Evolutionary conservation across 2,113 vertebrate species (phyloP), one percentile per base, ranked within the genome.

Genomic region (Erythrocercus mccallii): DNA sequence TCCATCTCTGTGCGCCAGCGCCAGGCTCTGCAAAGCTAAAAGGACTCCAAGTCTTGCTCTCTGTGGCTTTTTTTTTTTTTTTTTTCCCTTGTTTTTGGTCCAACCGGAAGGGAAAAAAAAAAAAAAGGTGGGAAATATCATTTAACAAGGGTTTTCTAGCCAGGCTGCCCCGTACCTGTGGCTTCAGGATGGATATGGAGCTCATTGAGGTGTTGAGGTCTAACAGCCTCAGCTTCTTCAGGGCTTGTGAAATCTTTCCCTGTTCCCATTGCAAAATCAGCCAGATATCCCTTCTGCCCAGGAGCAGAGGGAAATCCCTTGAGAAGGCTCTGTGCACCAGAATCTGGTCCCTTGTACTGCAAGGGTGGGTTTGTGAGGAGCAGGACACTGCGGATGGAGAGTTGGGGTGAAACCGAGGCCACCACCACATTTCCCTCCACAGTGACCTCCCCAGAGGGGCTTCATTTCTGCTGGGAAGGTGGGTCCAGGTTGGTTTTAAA

Each of bases 341-440:
- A 27, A 74, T 5, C 7, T 13, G 23, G 8, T 19, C 48, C 72
- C 37, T 72, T 8, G 38, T 9, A 0, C n/a, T 11, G 21, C 6
- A 2, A 2, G 18, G 2, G 15, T 1, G 18, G 15, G 18, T 73
- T 92, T 74, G 22, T 35, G 83, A 47, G 48, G 51, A 92, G 65
- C 19, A 62, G 58, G 69, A 62, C 0, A 0, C 0, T 4, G 68
- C 9, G 15, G 6, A 3, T 0, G 3, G 60, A 77, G 40, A 3
- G 13, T 6, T 20, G 18, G 15, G 27, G 38, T 78, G 44, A 73
- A 69, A 38, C 25, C 47, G 27, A 81, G 40, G 30, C 38, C 31
- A 33, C 27, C 9, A 2, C 1, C 3, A 2, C 1, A 4, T 19
- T 86, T 71, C 37, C n/a, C 18, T 71, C 42, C 37, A 5, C 4